These are phyloP conservation scores for Heliconius aoede DNA, from an alignment of 2,888 invertebrate species.

Conservation along the genomic window DNA sequence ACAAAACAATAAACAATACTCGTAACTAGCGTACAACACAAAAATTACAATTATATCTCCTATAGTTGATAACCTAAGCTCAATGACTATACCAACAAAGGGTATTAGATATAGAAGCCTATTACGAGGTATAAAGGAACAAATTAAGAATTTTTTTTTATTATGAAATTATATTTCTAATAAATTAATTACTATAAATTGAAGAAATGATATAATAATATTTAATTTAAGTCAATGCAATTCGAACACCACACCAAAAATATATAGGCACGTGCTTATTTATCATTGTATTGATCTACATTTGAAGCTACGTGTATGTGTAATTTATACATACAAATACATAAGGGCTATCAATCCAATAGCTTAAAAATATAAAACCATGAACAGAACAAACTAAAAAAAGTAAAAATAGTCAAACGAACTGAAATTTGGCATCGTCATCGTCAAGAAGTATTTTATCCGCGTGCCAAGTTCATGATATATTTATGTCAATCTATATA, in stretches of 20 bases:
- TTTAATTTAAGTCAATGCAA: too few species aligned
- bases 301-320: too few species aligned
- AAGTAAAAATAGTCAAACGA: slow-evolving; percentile 3
- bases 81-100: neutral
- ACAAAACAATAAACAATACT: slow-evolving; percentile 61
- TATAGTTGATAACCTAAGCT: neutral
- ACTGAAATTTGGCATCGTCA: slow-evolving; percentile 3
- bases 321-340: too few species aligned
- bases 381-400: neutral
- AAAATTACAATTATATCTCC: neutral
- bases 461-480: neutral
- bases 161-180: too few species aligned
- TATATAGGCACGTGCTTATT: too few species aligned
- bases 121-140: neutral
- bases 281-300: too few species aligned
- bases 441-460: neutral
- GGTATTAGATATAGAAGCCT: neutral
- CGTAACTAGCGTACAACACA: slow-evolving; percentile 26
- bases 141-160: too few species aligned
- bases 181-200: too few species aligned
- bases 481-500: slow-evolving; percentile 3
- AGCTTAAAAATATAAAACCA: neutral
- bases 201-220: too few species aligned
- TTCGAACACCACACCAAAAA: too few species aligned
- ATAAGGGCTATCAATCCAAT: too few species aligned